These are phyloP conservation scores for Hyles lineata DNA, from an alignment of 2,888 invertebrate genomes.

Conservation along the genomic window DNA sequence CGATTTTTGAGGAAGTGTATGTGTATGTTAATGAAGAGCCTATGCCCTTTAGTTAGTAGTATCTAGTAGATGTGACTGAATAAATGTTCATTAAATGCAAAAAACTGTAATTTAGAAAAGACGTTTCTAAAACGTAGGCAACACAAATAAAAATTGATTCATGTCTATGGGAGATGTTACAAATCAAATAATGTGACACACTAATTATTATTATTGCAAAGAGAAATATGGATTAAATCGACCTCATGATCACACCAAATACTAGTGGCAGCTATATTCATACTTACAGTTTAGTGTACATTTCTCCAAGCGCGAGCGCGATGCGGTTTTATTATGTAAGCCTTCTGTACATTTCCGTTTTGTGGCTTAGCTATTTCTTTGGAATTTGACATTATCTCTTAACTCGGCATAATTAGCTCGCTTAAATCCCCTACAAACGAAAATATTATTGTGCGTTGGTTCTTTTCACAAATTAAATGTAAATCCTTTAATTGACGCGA, in stretches of 20 bases:
- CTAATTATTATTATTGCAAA: too few species aligned
- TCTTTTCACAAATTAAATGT: conserved; percentile 19
- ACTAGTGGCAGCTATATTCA: background rate
- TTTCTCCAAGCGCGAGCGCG: background rate
- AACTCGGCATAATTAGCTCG: conserved; percentile 14
- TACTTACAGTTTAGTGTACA: background rate
- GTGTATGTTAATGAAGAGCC: too few species aligned
- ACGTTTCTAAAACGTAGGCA: too few species aligned
- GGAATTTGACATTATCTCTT: conserved; percentile 50
- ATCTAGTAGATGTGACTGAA: too few species aligned
- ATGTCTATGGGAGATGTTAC: too few species aligned
- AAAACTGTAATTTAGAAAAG: too few species aligned
- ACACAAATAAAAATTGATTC: too few species aligned
- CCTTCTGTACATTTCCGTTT: conserved; percentile 12
- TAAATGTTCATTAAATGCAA: too few species aligned
- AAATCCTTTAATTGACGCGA: conserved; percentile 17
- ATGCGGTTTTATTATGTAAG: background rate
- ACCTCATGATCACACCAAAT: background rate
- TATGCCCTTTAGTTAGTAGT: too few species aligned
- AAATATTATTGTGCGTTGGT: conserved; percentile 1
- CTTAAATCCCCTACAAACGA: conserved; percentile 12
- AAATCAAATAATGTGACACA: too few species aligned
- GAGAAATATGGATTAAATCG: background rate
- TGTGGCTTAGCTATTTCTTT: conserved; percentile 27
- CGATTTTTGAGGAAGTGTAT: too few species aligned